These are phyloP conservation scores for Sialia sialis DNA, from an alignment of 2,113 vertebrate species.

Conservation along the genomic window DNA sequence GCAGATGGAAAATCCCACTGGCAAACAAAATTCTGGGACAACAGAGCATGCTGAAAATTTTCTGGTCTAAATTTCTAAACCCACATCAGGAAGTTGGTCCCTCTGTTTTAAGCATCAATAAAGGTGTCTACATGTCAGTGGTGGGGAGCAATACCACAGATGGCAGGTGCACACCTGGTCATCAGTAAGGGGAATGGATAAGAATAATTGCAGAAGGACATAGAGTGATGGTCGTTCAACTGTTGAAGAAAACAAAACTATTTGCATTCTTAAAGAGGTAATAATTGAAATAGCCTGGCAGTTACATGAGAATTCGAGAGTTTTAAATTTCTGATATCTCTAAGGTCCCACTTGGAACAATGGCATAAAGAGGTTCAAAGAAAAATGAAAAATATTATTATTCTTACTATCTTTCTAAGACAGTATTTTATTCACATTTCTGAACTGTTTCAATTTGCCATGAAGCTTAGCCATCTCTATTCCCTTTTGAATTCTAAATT, in stretches of 20 bases:
- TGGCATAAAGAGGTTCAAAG: not conserved
- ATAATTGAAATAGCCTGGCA: not conserved
- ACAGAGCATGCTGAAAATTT: not conserved
- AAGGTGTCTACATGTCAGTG: not conserved
- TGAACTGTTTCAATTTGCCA: constrained; percentile 2
- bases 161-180: not conserved
- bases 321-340: not conserved
- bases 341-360: not conserved
- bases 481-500: constrained; percentile 31
- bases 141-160: not conserved
- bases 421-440: not conserved
- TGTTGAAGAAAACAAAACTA: not conserved
- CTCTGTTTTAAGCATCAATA: not conserved
- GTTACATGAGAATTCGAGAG: accelerated
- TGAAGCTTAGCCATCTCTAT: constrained; percentile 8
- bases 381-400: not conserved
- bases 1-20: not conserved
- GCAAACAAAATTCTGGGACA: not conserved
- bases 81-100: not conserved
- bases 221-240: not conserved
- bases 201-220: not conserved
- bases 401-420: not conserved
- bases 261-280: not conserved
- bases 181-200: not conserved
- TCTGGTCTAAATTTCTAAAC: not conserved